Base-by-base conservation (phyloP, 2,888 invertebrate genomes). In the Eupeodes latifasciatus region DNA sequence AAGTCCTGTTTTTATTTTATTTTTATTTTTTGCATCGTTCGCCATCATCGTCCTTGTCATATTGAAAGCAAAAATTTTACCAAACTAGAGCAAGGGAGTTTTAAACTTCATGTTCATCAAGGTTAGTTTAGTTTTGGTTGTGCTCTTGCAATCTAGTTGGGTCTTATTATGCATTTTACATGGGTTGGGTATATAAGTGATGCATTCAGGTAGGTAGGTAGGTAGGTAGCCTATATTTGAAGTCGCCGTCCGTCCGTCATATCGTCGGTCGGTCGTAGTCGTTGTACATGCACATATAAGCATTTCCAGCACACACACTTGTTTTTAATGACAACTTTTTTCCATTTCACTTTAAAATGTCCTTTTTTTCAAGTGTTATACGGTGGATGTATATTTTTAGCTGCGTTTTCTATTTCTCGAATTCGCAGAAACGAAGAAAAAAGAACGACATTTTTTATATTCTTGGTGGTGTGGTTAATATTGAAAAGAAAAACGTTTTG, bases 261-360 rank as follows among this genome's bases (percentile, higher is more conserved):
- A 27, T 3, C 27, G 27, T 27, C 27, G 27, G 27, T 27, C 27
- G 27, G 27, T 27, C 27, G 19, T 19, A 19, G 19, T 19, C 19
- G 19, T 19, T 19, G 19, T 27, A 27, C 2, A 27, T 34, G n/a
- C 55, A 4, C 19, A 16, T 5, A 9, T 5, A 9, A 40, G 53
- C 40, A 40, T 40, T 71, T 55, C 66, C 10, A 67, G n/a, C 11
- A 27, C 40, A 14, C 10, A 61, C 40, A 62, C 34, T 12, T 53
- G 7, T 57, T 78, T 78, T 72, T 72, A 72, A 78, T 78, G 76
- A 71, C 76, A 71, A 47, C 44, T 71, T 49, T 47, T 51, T 51
- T 51, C 3, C 3, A 14, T n/a, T 51, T 61, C 72, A 40, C 40
- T 75, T 64, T 77, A 51, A 62, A 83, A 77, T 72, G 67, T 77